These are phyloP conservation scores for Bombus ignitus DNA, from an alignment of 1,140 invertebrate genomes.

Conservation along the genomic window DNA sequence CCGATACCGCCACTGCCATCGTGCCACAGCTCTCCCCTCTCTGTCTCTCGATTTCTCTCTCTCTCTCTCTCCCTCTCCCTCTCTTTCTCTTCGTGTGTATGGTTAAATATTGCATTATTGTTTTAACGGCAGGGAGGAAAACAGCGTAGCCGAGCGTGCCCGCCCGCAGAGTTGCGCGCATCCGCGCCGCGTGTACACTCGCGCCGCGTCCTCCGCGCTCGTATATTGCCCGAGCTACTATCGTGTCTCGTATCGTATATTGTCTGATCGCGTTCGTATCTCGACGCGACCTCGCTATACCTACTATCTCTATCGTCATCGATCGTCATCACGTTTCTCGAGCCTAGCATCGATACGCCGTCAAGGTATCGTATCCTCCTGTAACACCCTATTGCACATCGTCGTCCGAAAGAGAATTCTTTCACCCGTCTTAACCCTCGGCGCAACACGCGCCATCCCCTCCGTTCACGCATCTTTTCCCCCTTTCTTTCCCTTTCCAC, in stretches of 20 bases:
- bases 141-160: constrained; percentile 72
- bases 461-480: constrained; percentile 10
- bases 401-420: neutral
- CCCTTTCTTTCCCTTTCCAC: neutral
- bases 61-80: constrained; percentile 44
- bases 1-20: constrained; percentile 51
- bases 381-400: neutral
- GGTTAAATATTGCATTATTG: constrained; percentile 83
- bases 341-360: neutral
- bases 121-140: constrained; percentile 81
- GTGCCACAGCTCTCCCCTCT: constrained; percentile 37
- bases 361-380: constrained; percentile 34
- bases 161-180: constrained; percentile 71
- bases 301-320: constrained; percentile 2
- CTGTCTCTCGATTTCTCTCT: constrained; percentile 30
- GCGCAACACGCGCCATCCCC: constrained; percentile 35
- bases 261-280: neutral
- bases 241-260: constrained; percentile 28
- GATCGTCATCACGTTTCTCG: constrained; percentile 11
- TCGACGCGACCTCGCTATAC: neutral
- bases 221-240: constrained; percentile 43
- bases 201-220: constrained; percentile 46
- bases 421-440: constrained; percentile 1
- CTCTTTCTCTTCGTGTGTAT: constrained; percentile 75
- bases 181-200: constrained; percentile 68